Percentiles rank a stretch among this genome's conserved stretches.
These are phyloP conservation scores for Drosophila paulistorum DNA, from an alignment of 1,140 invertebrate genomes.

Conservation along the genomic window DNA sequence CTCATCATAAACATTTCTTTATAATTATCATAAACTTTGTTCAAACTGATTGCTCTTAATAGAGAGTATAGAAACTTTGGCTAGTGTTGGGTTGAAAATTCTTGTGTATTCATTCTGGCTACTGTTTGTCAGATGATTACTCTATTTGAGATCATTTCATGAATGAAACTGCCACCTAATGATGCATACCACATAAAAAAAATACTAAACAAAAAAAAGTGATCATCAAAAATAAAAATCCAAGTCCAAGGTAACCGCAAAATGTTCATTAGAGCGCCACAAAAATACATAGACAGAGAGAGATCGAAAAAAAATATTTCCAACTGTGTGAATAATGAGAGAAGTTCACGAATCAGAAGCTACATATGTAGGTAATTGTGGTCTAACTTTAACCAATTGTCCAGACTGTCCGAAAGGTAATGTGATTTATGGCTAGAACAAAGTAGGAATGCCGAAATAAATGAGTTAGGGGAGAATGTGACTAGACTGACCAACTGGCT, in stretches of 20 bases:
- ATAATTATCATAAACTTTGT: no score
- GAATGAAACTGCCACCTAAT: slow-evolving; percentile 61
- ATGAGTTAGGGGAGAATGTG: not conserved
- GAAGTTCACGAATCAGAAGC: slow-evolving; percentile 37
- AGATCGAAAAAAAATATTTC: not conserved
- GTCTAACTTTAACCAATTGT: slow-evolving; percentile 27
- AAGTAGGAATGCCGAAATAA: slow-evolving; percentile 46
- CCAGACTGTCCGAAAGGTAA: slow-evolving; percentile 40
- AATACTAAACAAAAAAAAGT: slow-evolving; percentile 17
- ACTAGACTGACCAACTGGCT: slow-evolving; percentile 24
- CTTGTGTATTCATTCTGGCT: slow-evolving; percentile 17
- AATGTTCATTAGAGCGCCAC: slow-evolving; percentile 64
- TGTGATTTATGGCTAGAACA: slow-evolving; percentile 52
- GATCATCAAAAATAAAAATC: slow-evolving; percentile 13
- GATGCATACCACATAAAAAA: slow-evolving; percentile 37
- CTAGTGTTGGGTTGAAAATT: not conserved
- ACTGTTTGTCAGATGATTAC: slow-evolving; percentile 47
- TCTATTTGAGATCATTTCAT: slow-evolving; percentile 52
- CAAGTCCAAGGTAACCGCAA: slow-evolving; percentile 47
- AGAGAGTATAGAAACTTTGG: not conserved
- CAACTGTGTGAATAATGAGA: slow-evolving; percentile 49
- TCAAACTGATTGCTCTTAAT: no score
- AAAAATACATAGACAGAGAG: slow-evolving; percentile 6
- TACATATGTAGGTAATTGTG: slow-evolving; percentile 36
- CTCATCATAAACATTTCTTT: no score